Evolutionary conservation across 2,797 vertebrate species (phyloP), one percentile per base, ranked within the genome.

Genomic region (Clarias platycephalus): DNA sequence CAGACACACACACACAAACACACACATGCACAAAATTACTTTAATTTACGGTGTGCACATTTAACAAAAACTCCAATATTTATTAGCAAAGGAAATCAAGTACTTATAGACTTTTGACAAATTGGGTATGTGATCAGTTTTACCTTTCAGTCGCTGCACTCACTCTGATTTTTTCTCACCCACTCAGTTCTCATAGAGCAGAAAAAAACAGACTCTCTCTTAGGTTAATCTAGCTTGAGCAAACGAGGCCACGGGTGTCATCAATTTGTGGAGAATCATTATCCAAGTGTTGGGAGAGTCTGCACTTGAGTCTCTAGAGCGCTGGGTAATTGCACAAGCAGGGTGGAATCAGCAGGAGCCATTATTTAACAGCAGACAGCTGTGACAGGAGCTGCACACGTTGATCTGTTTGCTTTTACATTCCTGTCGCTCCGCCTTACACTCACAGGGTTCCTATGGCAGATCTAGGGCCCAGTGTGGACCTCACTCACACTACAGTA

Each of bases 241-340:
- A 86, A 87, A 84, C 82, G 84, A 88, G 87, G 89, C 89, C 89
- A 87, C 85, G 85, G 87, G 90, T 92, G 92, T 94, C 92, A 92
- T 93, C 91, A 92, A 91, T 93, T 93, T 91, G 92, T 90, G 87
- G 86, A 90, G 89, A 90, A 91, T 94, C 91, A 89, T 93, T 92
- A 92, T 92, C 82, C 64, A 86, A 88, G 91, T 88, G 87, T 90
- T 91, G 87, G 91, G 90, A 90, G 92, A 90, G 92, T 93, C 92
- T 87, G 82, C 82, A 81, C 88, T 87, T 81, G 76, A 75, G 88
- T 90, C 90, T 91, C 89, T 86, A 67, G 90, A 91, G 89, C 86
- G 85, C 89, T 80, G 83, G 89, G 87, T 91, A 91, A 91, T 92
- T 92, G 91, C 86, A 84, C 89, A 90, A 87, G 87, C 88, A 91